These are phyloP conservation scores for Rhincodon typus DNA, from an alignment of 2,797 vertebrate genomes.

Conservation along the genomic window DNA sequence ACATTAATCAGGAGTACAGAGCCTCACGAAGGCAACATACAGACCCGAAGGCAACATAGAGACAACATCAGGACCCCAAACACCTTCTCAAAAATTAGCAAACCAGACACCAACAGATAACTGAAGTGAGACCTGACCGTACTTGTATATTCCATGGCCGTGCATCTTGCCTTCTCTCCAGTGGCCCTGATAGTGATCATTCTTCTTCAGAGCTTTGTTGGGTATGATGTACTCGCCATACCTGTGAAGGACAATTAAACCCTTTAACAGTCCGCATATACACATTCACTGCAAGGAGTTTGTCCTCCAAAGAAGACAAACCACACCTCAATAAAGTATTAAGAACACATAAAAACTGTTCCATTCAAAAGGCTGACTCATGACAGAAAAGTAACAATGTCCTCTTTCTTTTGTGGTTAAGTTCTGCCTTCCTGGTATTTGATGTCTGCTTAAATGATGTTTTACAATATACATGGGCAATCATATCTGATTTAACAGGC, in stretches of 20 bases:
- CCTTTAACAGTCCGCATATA: background rate
- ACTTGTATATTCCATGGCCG: constrained; percentile 85
- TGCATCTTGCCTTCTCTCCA: constrained; percentile 97
- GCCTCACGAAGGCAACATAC: background rate
- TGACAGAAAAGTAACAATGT: too few relatives aligned
- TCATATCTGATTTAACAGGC: too few relatives aligned
- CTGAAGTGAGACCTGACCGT: constrained; percentile 40
- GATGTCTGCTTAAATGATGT: too few relatives aligned
- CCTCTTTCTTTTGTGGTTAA: too few relatives aligned
- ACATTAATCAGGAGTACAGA: background rate
- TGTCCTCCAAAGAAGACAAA: background rate
- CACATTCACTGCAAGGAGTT: background rate
- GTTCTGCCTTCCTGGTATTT: too few relatives aligned
- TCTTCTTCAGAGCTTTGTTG: constrained; percentile 75
- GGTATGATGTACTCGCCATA: constrained; percentile 78
- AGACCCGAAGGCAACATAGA: background rate
- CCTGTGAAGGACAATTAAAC: constrained; percentile 52
- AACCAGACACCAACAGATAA: background rate
- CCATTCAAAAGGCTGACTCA: too few relatives aligned
- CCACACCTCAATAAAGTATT: too few relatives aligned
- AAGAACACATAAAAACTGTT: too few relatives aligned
- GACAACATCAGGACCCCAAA: too few relatives aligned
- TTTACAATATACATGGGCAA: too few relatives aligned
- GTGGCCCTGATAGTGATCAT: constrained; percentile 79
- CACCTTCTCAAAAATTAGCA: background rate